phyloP scores from a whole-genome alignment of 2,113 vertebrate species.

The Lethenteron reissneri region DNA sequence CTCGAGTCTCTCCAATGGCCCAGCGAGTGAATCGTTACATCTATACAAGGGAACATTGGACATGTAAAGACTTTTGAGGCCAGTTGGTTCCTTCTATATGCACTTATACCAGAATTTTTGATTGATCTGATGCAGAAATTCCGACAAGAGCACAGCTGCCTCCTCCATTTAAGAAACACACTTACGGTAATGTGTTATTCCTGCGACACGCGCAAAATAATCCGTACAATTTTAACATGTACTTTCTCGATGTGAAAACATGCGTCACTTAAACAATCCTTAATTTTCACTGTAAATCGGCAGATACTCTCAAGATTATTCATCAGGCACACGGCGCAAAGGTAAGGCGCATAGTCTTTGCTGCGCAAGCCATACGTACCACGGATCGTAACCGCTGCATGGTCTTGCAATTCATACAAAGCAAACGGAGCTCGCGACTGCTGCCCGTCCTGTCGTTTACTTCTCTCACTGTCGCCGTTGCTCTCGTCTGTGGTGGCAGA shows the following conservation, averaged over 20 bases:
- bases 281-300: slow-evolving; percentile 17
- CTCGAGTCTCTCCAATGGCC: background rate
- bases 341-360: slow-evolving; percentile 22
- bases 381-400: too few relatives aligned
- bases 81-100: background rate
- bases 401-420: too few relatives aligned
- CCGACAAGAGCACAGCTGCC: slow-evolving; percentile 34
- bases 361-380: too few relatives aligned
- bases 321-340: slow-evolving; percentile 76
- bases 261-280: slow-evolving; percentile 7
- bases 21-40: too few relatives aligned
- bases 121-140: slow-evolving; percentile 31
- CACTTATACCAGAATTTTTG: background rate
- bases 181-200: slow-evolving; percentile 33
- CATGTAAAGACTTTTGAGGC: background rate
- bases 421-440: too few relatives aligned
- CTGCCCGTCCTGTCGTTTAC: too few relatives aligned
- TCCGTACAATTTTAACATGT: background rate
- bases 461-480: too few relatives aligned
- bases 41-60: background rate
- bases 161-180: slow-evolving; percentile 50
- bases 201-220: background rate
- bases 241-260: slow-evolving; percentile 10
- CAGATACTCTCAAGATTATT: slow-evolving; percentile 80
- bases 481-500: slow-evolving; percentile 21